Base-by-base conservation (phyloP, 2,888 invertebrate genomes). In the Oligia strigilis region DNA sequence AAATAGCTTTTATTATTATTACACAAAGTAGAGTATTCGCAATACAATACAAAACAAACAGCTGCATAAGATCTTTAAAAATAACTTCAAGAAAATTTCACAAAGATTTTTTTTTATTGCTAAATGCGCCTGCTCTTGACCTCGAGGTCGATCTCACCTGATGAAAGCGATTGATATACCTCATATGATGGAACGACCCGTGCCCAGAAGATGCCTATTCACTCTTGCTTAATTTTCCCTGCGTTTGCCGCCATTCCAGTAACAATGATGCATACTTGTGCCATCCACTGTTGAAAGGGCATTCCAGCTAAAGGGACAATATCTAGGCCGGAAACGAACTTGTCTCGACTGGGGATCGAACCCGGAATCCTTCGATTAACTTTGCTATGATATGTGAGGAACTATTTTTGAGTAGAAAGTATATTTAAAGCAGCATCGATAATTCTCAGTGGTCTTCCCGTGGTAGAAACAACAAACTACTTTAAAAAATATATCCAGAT, bases 321-420 rank as follows among this genome's bases (percentile, higher is more conserved):
- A 87, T 87, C 88, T 88, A 86, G 83, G 87, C 89, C 84, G 89
- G 87, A 91, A 91, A 89, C 84, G 86, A 89, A 92, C 87, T 89
- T 87, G 90, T 89, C 90, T 80, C 81, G 78, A 80, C 86, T 84
- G 88, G 85, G 90, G 83, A 88, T 89, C 82, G 82, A 88, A 90
- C 86, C 80, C 84, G 83, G 71, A 77, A 74, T 52, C 46, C 58
- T 69, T 77, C 62, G 46, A 77, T 81, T 86, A 46, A 19, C 43
- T 43, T 65, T 14, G n/a, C 72, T 58, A n/a, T 60, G 64, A 40
- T 6, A 43, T 23, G 19, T 14, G 13, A 29, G 46, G 4, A 64
- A 4, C 29, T 13, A 46, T 55, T 36, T 55, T 14, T 77, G 17
- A 13, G 9, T 17, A n/a, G n/a, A 60, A 49, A 29, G 29, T 29